Percentiles rank a stretch among this genome's conserved stretches.
Conservation (phyloP, 1,140 invertebrate genomes). For the Ptiloglossa arizonensis region DNA sequence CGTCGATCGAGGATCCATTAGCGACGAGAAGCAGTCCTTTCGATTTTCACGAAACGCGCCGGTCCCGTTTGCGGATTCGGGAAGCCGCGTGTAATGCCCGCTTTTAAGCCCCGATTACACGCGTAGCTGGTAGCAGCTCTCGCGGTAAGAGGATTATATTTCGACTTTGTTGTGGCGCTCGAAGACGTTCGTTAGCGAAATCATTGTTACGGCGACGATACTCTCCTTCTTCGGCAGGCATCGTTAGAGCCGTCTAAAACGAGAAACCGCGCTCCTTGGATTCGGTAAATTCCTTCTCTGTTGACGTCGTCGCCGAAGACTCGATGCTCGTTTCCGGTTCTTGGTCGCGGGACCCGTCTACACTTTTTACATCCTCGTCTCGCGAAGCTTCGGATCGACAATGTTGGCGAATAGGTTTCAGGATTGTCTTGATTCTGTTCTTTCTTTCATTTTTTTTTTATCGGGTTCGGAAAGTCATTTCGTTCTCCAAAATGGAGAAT, state of each 20-base stretch:
- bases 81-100: conserved; percentile 52
- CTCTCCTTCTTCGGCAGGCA: conserved; percentile 40
- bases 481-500: no score
- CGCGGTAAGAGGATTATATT: conserved; percentile 73
- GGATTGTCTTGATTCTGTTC: no score
- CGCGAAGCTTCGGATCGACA: no score
- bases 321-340: background rate
- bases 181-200: conserved; percentile 79
- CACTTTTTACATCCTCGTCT: background rate
- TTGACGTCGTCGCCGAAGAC: background rate
- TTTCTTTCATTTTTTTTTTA: no score
- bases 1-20: conserved; percentile 49
- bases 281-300: conserved; percentile 18
- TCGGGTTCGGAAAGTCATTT: no score
- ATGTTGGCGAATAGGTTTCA: no score
- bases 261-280: conserved; percentile 45
- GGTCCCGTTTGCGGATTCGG: conserved; percentile 47
- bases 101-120: conserved; percentile 53
- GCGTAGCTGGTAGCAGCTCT: conserved; percentile 13
- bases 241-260: conserved; percentile 42
- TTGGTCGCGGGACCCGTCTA: background rate
- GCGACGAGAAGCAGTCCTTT: conserved; percentile 13
- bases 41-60: conserved; percentile 41
- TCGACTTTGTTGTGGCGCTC: conserved; percentile 78
- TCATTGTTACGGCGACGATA: conserved; percentile 66